These are phyloP conservation scores for Cyprinodon diabolis DNA, from an alignment of 2,797 vertebrate species.

Conservation along the genomic window DNA sequence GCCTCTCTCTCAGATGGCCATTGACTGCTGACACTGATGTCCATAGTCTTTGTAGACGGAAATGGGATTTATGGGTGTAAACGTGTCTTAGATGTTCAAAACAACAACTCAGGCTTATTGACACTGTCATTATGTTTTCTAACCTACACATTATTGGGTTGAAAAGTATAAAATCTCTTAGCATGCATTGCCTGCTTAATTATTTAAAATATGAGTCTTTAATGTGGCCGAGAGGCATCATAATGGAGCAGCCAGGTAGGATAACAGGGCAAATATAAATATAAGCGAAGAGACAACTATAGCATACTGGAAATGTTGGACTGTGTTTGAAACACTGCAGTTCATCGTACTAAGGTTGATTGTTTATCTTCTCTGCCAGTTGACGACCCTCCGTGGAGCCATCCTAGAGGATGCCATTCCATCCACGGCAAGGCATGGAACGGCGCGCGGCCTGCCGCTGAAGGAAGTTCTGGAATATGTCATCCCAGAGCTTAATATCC, in stretches of 20 bases:
- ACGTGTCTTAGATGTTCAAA: conserved; percentile 46
- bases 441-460: conserved; percentile 91
- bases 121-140: conserved; percentile 34
- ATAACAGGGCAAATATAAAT: conserved; percentile 17
- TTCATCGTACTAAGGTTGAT: conserved; percentile 9
- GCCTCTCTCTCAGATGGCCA: conserved; percentile 31
- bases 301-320: conserved; percentile 7
- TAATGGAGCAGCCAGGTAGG: conserved; percentile 47
- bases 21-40: conserved; percentile 39
- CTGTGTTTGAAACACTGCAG: neutral
- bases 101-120: conserved; percentile 33
- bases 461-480: conserved; percentile 97
- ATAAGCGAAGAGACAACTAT: neutral
- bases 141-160: conserved; percentile 54
- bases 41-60: conserved; percentile 27
- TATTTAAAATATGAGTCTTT: conserved; percentile 61
- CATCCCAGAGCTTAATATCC: conserved; percentile 92
- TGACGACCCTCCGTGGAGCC: conserved; percentile 93
- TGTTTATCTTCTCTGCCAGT: conserved; percentile 71
- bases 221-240: conserved; percentile 34
- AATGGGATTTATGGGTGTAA: conserved; percentile 46
- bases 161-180: conserved; percentile 60
- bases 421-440: conserved; percentile 93
- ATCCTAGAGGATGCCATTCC: conserved; percentile 97
- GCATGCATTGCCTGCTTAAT: conserved; percentile 53